Conservation (phyloP, 2,113 vertebrate genomes). For the Oryzias curvinotus region DNA sequence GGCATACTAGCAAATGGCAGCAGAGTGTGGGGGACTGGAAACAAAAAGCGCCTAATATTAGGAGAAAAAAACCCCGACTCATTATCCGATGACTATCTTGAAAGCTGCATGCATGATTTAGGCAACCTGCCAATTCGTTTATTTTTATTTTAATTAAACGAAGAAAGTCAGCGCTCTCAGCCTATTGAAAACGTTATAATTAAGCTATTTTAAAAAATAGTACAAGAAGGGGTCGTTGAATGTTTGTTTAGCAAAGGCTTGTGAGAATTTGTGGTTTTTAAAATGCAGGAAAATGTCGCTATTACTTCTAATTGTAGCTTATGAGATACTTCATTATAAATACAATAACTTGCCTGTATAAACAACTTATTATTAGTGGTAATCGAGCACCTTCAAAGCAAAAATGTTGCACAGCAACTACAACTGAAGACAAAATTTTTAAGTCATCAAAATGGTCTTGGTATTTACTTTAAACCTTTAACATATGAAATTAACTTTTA, state of each 20-base stretch:
- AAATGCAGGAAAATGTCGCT: constrained; percentile 33
- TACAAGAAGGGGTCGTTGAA: constrained; percentile 47
- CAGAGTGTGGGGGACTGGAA: constrained; percentile 77
- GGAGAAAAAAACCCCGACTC: constrained; percentile 61
- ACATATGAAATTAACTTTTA: no score
- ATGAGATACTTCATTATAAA: constrained; percentile 15
- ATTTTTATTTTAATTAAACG: constrained; percentile 74
- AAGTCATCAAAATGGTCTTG: no score
- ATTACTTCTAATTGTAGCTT: constrained; percentile 19
- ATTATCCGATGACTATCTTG: constrained; percentile 79
- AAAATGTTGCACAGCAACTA: constrained; percentile 10
- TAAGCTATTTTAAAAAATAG: constrained; percentile 62
- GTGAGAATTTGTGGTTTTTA: constrained; percentile 51
- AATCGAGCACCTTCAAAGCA: neutral
- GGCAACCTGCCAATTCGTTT: constrained; percentile 74
- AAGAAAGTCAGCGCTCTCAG: constrained; percentile 48
- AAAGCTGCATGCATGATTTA: constrained; percentile 70
- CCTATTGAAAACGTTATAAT: constrained; percentile 74
- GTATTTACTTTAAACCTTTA: no score
- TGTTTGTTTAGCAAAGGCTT: constrained; percentile 42
- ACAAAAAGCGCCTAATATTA: constrained; percentile 84
- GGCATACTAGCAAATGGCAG: constrained; percentile 80
- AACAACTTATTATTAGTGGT: constrained; percentile 13
- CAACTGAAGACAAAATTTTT: no score
- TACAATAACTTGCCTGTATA: constrained; percentile 4